Evolutionary conservation across 2,113 vertebrate species (phyloP).

Genomic region (Tretioscincus oriximinensis): DNA sequence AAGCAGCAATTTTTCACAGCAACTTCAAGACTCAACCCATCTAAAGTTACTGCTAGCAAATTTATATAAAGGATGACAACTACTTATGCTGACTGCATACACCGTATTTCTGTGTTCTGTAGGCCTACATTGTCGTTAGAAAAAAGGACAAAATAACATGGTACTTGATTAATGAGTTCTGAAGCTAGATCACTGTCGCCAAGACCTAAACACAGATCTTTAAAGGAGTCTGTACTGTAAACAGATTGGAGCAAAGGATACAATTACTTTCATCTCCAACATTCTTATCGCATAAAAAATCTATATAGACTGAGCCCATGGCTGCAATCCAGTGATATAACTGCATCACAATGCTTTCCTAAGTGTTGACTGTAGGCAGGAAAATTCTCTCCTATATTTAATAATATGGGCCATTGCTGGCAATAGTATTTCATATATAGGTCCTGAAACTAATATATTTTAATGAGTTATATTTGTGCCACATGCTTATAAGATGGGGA

Average conservation of each 20-base stretch:
- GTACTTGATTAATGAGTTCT: constrained; percentile 1
- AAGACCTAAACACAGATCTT: constrained; percentile 40
- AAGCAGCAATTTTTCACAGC: too few relatives aligned
- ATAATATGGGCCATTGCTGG: neutral
- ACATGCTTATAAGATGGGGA: neutral
- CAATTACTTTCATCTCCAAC: constrained; percentile 33
- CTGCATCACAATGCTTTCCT: neutral
- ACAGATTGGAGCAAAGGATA: constrained; percentile 8
- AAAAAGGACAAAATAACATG: constrained; percentile 7
- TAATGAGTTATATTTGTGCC: neutral
- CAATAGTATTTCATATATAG: neutral
- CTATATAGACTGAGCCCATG: constrained; percentile 15
- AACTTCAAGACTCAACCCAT: too few relatives aligned
- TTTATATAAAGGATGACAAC: neutral
- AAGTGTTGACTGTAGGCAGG: neutral
- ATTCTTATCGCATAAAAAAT: constrained; percentile 24
- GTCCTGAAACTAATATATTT: neutral
- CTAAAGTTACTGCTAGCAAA: neutral
- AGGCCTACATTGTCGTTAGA: constrained; percentile 6
- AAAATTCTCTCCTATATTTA: neutral
- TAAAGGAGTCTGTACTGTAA: constrained; percentile 44
- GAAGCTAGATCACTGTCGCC: constrained; percentile 27
- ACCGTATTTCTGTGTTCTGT: neutral
- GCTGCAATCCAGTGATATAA: constrained; percentile 11
- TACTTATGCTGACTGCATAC: neutral